Conservation (phyloP, 2,797 vertebrate species). For the Toxotes lorentzi region DNA sequence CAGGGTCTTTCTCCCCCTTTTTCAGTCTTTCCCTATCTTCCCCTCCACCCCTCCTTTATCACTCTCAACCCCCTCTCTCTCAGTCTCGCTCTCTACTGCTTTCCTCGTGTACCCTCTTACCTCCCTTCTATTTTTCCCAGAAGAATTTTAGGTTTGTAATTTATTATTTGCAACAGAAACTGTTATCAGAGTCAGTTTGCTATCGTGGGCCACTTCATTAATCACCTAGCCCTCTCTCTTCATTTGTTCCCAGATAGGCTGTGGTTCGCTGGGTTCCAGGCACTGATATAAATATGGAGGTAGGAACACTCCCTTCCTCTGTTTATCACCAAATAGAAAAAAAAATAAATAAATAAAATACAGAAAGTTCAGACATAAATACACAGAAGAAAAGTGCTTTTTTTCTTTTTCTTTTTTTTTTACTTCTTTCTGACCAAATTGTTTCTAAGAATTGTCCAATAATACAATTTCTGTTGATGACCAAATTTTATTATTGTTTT, state of each 20-base stretch:
- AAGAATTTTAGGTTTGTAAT: slow-evolving; percentile 85
- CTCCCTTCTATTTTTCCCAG: slow-evolving; percentile 62
- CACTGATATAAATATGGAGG: slow-evolving; percentile 87
- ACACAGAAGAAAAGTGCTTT: slow-evolving; percentile 44
- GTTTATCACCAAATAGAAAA: slow-evolving; percentile 81
- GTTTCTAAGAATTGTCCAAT: neutral
- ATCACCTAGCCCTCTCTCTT: slow-evolving; percentile 83
- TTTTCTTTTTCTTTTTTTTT: slow-evolving; percentile 27
- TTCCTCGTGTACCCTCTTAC: slow-evolving; percentile 67
- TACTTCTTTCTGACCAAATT: slow-evolving; percentile 4
- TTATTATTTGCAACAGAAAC: slow-evolving; percentile 88
- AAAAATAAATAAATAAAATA: slow-evolving; percentile 48
- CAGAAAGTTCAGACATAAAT: slow-evolving; percentile 60
- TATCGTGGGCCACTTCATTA: slow-evolving; percentile 87
- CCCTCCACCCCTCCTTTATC: slow-evolving; percentile 56
- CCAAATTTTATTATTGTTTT: slow-evolving; percentile 28
- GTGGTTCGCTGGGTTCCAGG: slow-evolving; percentile 82
- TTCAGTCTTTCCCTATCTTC: slow-evolving; percentile 55
- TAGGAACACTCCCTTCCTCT: slow-evolving; percentile 76
- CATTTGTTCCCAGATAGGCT: slow-evolving; percentile 88
- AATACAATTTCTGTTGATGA: slow-evolving; percentile 5
- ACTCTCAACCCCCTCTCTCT: slow-evolving; percentile 28
- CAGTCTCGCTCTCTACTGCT: slow-evolving; percentile 36
- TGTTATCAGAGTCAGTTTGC: slow-evolving; percentile 86
- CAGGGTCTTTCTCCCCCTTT: slow-evolving; percentile 19